Evolutionary conservation across 2,888 invertebrate genomes (phyloP), one percentile per base, ranked within the genome.

Genomic region (Iphiclides podalirius): DNA sequence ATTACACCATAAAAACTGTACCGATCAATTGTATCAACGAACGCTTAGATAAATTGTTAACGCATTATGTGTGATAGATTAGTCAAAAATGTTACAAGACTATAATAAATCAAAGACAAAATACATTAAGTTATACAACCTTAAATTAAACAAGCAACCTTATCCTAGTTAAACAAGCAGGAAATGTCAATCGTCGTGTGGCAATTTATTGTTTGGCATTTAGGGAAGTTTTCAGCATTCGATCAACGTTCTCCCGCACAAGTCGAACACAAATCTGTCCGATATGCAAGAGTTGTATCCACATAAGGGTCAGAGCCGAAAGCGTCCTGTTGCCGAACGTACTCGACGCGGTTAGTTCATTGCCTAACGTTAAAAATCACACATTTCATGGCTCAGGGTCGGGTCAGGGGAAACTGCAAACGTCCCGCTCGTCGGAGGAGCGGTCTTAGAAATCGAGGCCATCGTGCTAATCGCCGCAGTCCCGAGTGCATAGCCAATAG

Each of bases 341-440:
- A 6, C 11, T n/a, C 11, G 8, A 31, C 12, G n/a, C 31, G 31
- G n/a, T n/a, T 28, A 23, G 31, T 40, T n/a, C n/a, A n/a, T 15
- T 6, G 17, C 15, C 58, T 61, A 63, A 44, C 37, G 51, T 59
- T 79, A 79, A 65, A 11, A 81, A 82, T 86, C 84, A 82, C 85
- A 86, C 86, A 86, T 85, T 86, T 85, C 85, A 84, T 72, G 80
- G 85, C 67, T 75, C 70, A 79, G 86, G 85, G 83, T 84, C 83
- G 60, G 62, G 67, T 37, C 59, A 63, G 66, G 41, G 58, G 59
- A 66, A 63, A 63, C 67, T 57, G 57, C 62, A 68, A 66, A 65
- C 69, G 67, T 66, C 66, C 26, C 70, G 65, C 70, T 60, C 62
- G 64, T 16, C 63, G 59, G 2, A 66, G 59, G 65, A 66, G 66